phyloP scores from a whole-genome alignment of 1,140 invertebrate species.

The Drosophila teissieri region DNA sequence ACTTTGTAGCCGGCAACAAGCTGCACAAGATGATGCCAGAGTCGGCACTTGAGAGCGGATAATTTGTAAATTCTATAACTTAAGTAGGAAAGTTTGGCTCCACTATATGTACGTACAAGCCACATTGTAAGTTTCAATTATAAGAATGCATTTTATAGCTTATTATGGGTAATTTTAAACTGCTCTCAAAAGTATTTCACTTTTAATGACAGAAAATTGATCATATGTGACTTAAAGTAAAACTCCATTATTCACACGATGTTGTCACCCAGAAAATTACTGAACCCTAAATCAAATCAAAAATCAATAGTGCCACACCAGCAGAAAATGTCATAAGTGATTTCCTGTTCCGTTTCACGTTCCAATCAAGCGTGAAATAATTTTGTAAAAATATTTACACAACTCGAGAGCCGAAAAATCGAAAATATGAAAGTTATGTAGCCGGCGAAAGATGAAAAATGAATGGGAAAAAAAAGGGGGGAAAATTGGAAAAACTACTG shows the following conservation, averaged over 20 bases:
- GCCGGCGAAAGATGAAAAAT: slow-evolving; percentile 30
- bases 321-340: slow-evolving; percentile 76
- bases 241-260: slow-evolving; percentile 39
- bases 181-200: neutral
- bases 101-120: slow-evolving; percentile 11
- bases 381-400: slow-evolving; percentile 80
- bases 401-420: slow-evolving; percentile 26
- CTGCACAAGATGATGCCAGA: slow-evolving; percentile 5
- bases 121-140: neutral
- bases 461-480: slow-evolving; percentile 49
- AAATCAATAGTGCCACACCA: slow-evolving; percentile 65
- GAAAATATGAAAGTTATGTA: slow-evolving; percentile 19
- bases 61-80: slow-evolving; percentile 43
- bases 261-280: slow-evolving; percentile 52
- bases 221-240: slow-evolving; percentile 31
- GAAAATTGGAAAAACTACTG: slow-evolving; percentile 66
- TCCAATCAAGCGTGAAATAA: slow-evolving; percentile 77
- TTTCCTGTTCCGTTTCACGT: slow-evolving; percentile 71
- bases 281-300: slow-evolving; percentile 71
- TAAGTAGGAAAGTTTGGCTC: slow-evolving; percentile 14
- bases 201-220: neutral
- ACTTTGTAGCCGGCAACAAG: slow-evolving; percentile 27
- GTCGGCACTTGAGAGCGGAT: slow-evolving; percentile 19
- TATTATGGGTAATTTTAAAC: neutral
- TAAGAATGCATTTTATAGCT: neutral